Conservation (phyloP, 35 echinoderm and acorn worm species). For the Stichopus chloronotus region DNA sequence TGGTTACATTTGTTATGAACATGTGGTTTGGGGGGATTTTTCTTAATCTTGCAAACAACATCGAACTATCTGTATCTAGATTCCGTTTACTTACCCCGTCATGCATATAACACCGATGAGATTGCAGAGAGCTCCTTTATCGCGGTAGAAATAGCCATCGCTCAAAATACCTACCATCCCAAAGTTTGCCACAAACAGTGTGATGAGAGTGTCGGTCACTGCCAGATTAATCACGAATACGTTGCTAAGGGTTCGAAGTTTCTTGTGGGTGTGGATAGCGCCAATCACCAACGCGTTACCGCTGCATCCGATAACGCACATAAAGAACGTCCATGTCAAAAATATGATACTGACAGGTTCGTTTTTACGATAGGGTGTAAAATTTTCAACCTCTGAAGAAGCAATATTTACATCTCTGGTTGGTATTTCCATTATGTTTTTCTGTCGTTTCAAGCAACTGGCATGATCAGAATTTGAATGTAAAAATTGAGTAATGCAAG, state of each 20-base stretch:
- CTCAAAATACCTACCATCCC: constrained; percentile 4
- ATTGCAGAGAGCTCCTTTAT: constrained; percentile 7
- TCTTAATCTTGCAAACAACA: no score
- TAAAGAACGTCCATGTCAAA: constrained; percentile 7
- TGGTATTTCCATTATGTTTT: no score
- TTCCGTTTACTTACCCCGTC: background rate
- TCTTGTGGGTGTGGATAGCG: background rate
- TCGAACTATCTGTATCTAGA: background rate
- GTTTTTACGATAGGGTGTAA: background rate
- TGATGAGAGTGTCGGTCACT: background rate
- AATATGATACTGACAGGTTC: constrained; percentile 23
- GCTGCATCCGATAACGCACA: background rate
- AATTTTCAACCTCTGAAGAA: background rate
- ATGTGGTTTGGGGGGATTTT: no score
- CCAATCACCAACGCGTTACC: constrained; percentile 17
- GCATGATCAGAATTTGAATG: no score
- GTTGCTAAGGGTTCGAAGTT: constrained; percentile 1
- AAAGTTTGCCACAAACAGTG: constrained; percentile 7
- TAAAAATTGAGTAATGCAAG: no score
- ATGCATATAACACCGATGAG: background rate
- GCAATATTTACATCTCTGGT: background rate
- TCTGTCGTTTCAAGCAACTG: no score
- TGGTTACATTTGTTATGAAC: no score
- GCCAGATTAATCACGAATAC: constrained; percentile 15
- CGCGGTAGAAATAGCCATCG: constrained; percentile 4